These are phyloP conservation scores for Coregonus sp. DNA, from an alignment of 2,797 vertebrate species.

Conservation along the genomic window DNA sequence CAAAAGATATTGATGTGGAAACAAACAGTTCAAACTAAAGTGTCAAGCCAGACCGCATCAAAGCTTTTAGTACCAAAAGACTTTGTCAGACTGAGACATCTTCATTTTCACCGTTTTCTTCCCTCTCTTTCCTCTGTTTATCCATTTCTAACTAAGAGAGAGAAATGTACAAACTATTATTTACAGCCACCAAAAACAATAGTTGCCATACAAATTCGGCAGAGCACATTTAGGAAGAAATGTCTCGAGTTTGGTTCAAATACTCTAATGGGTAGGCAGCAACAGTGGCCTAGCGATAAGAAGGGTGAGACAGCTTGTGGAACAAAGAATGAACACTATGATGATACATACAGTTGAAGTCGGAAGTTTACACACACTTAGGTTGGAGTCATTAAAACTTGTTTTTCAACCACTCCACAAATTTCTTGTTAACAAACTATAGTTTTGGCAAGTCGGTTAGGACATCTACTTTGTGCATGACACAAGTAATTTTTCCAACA, in stretches of 20 bases:
- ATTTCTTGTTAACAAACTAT: too few relatives aligned
- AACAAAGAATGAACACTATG: too few relatives aligned
- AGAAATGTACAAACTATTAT: conserved; percentile 39
- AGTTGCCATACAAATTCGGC: conserved; percentile 57
- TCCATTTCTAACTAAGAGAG: neutral
- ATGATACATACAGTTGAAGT: too few relatives aligned
- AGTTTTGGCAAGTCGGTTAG: too few relatives aligned
- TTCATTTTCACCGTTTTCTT: neutral
- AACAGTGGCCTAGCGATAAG: too few relatives aligned
- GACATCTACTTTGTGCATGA: too few relatives aligned
- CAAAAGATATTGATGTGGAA: neutral
- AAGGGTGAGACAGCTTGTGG: too few relatives aligned
- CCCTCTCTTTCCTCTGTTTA: neutral
- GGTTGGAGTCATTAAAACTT: too few relatives aligned
- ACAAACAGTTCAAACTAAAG: neutral
- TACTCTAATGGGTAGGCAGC: neutral
- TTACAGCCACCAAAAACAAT: conserved; percentile 67
- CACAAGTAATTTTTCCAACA: too few relatives aligned
- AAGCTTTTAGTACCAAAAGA: neutral
- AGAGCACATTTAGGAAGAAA: neutral
- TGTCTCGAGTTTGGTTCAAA: conserved; percentile 60
- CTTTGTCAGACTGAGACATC: neutral
- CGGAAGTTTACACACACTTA: too few relatives aligned
- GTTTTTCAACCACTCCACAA: too few relatives aligned
- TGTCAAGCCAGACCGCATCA: neutral